phyloP scores from a whole-genome alignment of 2,113 vertebrate species.

The Syrrhaptes paradoxus region DNA sequence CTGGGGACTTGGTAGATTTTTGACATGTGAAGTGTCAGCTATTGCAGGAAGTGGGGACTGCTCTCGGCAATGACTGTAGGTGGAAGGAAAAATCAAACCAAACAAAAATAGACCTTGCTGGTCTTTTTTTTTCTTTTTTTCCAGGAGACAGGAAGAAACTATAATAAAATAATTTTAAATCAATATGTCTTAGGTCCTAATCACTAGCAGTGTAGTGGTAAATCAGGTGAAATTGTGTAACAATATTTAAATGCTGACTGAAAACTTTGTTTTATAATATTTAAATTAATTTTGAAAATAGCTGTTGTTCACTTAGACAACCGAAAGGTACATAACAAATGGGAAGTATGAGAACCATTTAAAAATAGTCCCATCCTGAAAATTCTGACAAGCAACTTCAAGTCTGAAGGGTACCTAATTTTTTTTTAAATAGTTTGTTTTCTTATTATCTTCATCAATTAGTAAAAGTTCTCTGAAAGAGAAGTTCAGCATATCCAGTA shows the following conservation, averaged over 20 bases:
- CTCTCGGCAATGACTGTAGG: neutral
- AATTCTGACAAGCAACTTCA: neutral
- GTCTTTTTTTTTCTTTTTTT: fast-evolving
- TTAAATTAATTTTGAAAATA: neutral
- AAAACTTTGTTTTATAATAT: neutral
- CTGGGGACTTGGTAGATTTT: neutral
- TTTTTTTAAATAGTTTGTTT: neutral
- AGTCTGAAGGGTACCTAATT: neutral
- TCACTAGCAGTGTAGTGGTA: neutral
- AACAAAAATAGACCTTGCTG: neutral
- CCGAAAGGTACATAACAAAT: neutral
- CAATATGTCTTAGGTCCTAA: neutral
- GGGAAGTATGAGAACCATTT: neutral
- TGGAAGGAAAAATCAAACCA: neutral
- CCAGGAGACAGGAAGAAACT: neutral
- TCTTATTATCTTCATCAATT: neutral
- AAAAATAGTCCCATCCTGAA: neutral
- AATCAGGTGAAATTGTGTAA: neutral
- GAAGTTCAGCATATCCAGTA: neutral
- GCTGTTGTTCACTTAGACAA: neutral
- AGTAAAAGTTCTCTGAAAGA: neutral
- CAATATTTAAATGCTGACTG: neutral
- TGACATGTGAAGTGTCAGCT: neutral
- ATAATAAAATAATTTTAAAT: neutral
- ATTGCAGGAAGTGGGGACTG: neutral